Evolutionary conservation across 37 sponge, comb jelly and placozoan species (phyloP).

Genomic region (Beroe ovata): DNA sequence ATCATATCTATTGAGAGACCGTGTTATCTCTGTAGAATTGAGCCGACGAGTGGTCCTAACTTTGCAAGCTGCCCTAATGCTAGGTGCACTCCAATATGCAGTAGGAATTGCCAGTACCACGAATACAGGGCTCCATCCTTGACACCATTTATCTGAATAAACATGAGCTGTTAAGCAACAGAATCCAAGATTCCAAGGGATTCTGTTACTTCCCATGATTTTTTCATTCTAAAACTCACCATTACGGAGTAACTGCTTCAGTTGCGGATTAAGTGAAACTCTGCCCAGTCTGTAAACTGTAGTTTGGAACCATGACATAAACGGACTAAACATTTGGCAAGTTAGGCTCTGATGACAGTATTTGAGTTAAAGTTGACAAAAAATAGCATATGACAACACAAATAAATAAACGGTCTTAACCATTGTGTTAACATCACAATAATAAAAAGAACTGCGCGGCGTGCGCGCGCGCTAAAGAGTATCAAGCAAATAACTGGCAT

Average conservation of each 20-base stretch:
- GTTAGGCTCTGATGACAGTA: too few relatives aligned
- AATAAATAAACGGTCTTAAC: too few relatives aligned
- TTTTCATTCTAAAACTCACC: background rate
- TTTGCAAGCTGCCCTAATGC: background rate
- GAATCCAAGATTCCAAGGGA: too few relatives aligned
- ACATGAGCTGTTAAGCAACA: too few relatives aligned
- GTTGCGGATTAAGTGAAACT: background rate
- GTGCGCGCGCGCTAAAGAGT: constrained; percentile 16
- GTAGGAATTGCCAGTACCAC: background rate
- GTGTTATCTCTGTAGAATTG: background rate
- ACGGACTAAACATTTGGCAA: too few relatives aligned
- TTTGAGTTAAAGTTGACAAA: too few relatives aligned
- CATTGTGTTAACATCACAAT: too few relatives aligned
- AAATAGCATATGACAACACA: too few relatives aligned
- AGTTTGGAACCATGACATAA: background rate
- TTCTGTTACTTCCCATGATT: too few relatives aligned
- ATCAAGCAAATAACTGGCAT: constrained; percentile 49
- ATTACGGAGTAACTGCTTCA: background rate
- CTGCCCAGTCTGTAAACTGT: background rate
- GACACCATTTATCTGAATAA: too few relatives aligned
- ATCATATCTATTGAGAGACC: constrained; percentile 17
- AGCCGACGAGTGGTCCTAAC: constrained; percentile 43
- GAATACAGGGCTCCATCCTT: background rate
- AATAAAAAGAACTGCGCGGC: background rate
- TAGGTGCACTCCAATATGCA: background rate